Conservation (phyloP, 2,113 vertebrate species). For the Morone chrysops region DNA sequence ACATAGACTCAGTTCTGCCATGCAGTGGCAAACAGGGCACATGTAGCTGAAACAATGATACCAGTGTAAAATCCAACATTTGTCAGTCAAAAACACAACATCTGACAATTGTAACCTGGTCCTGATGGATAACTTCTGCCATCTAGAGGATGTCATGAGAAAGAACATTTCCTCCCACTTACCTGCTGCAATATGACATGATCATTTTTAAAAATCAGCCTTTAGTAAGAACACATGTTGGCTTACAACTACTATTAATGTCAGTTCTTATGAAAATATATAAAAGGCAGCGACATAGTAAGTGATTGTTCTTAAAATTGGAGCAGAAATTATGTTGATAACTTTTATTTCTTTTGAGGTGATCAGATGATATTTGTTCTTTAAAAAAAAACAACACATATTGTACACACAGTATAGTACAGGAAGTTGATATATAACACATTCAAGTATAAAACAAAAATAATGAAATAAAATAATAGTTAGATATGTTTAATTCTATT, state of each 20-base stretch:
- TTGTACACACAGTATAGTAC: background rate
- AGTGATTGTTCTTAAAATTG: background rate
- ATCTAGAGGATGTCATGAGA: conserved; percentile 52
- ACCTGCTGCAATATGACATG: background rate
- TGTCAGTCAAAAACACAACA: background rate
- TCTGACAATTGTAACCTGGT: background rate
- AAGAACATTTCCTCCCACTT: background rate
- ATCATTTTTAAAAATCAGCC: background rate
- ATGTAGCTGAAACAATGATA: background rate
- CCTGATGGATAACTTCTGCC: conserved; percentile 51
- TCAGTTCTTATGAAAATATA: background rate
- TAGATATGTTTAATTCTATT: background rate
- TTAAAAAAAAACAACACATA: background rate
- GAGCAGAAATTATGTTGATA: background rate
- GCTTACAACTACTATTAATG: conserved; percentile 4
- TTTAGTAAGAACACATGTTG: background rate
- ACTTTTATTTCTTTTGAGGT: background rate
- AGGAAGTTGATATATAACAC: background rate
- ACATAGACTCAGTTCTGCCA: background rate
- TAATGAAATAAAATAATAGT: background rate
- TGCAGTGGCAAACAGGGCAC: background rate
- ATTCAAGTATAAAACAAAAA: background rate
- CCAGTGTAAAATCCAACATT: background rate
- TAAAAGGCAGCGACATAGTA: background rate
- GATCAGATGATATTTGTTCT: background rate